Evolutionary conservation across 2,888 invertebrate species (phyloP), one percentile per base, ranked within the genome.

Genomic region (Neoaliturus tenellus): DNA sequence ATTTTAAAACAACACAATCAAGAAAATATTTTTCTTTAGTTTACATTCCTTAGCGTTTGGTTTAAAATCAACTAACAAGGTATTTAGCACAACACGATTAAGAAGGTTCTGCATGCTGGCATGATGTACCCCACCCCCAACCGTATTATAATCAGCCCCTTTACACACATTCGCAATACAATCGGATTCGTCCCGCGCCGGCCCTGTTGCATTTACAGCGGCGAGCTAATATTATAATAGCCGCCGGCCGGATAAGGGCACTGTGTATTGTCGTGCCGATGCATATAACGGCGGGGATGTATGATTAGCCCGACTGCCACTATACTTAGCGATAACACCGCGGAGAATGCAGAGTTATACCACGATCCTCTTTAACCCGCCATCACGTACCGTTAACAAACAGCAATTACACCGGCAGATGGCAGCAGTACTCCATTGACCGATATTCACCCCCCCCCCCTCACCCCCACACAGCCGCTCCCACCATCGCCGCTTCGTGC

Each of bases 381-480:
- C 31, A 62, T 62, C 31, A 62, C 62, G 31, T 62, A 8, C 62
- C 62, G 62, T 62, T 62, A 62, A 62, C 62, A 62, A 62, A 62
- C 62, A 62, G 62, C 62, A 62, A 62, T 62, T 62, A 62, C 62
- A 62, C 62, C 62, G 31, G 62, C 62, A 62, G 62, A 62, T 62
- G 62, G 62, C n/a, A n/a, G n/a, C n/a, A n/a, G n/a, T 31, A 62
- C 28, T 28, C 62, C 31, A 62, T 62, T 62, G 62, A 62, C 62
- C 62, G 62, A 62, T 31, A 62, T 62, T 62, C 62, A 12, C 10
- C 55, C 5, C 62, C 23, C n/a, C n/a, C n/a, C n/a, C n/a, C n/a
- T n/a, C n/a, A n/a, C n/a, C n/a, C n/a, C n/a, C n/a, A n/a, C n/a
- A n/a, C n/a, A n/a, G n/a, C n/a, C n/a, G n/a, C n/a, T n/a, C n/a